Conservation (phyloP, 2,888 invertebrate species). For the Syritta pipiens region DNA sequence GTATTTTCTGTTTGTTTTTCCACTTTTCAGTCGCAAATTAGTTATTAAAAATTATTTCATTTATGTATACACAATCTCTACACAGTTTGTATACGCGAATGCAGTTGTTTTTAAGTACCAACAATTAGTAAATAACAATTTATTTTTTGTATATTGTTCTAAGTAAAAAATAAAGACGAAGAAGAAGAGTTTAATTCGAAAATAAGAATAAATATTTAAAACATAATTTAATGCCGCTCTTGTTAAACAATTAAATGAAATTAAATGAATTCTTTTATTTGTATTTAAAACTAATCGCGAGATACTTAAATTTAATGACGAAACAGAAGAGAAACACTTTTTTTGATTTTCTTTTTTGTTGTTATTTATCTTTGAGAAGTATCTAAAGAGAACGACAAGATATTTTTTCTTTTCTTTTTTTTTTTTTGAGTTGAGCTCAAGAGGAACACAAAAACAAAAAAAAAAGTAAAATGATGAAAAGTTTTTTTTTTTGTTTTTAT, state of each 20-base stretch:
- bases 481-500: conserved; percentile 7
- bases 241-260: conserved; percentile 26
- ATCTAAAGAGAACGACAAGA: conserved; percentile 57
- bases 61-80: conserved; percentile 5
- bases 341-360: conserved; percentile 19
- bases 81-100: conserved; percentile 24
- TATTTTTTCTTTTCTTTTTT: too few species aligned
- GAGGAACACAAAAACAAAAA: conserved; percentile 32
- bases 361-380: conserved; percentile 56
- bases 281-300: conserved; percentile 47
- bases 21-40: conserved; percentile 62
- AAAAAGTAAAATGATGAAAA: too few species aligned
- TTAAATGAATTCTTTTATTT: conserved; percentile 18
- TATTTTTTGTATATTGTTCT: conserved; percentile 31
- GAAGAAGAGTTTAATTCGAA: background rate
- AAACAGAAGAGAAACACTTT: conserved; percentile 53
- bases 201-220: conserved; percentile 6
- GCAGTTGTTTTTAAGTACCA: conserved; percentile 55
- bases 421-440: conserved; percentile 54
- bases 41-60: conserved; percentile 42
- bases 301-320: conserved; percentile 63
- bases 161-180: conserved; percentile 14
- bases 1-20: conserved; percentile 33
- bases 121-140: conserved; percentile 44
- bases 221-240: conserved; percentile 49